These are phyloP conservation scores for Telmatochromis sp. DNA, from an alignment of 2,113 vertebrate species.

Conservation along the genomic window DNA sequence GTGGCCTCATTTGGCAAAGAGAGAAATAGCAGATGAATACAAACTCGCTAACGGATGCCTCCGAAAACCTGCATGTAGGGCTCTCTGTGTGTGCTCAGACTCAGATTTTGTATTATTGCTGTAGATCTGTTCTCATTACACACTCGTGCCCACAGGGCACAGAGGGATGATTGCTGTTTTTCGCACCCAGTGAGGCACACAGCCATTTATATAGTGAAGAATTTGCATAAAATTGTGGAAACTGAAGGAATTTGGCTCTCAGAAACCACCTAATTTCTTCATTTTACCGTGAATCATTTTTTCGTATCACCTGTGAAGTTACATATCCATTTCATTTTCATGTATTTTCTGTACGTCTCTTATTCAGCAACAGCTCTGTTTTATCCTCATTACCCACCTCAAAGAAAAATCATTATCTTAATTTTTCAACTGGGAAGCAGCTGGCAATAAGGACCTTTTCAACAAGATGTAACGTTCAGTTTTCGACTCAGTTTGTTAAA, in stretches of 20 bases:
- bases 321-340: not conserved
- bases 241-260: not conserved
- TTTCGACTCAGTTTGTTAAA: not conserved
- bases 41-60: not conserved
- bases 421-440: not conserved
- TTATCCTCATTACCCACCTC: not conserved
- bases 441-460: not conserved
- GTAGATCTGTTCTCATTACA: constrained; percentile 59
- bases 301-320: not conserved
- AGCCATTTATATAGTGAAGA: constrained; percentile 23
- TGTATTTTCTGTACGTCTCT: not conserved
- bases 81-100: not conserved
- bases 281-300: not conserved
- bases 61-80: not conserved
- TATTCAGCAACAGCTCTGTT: not conserved
- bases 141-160: constrained; percentile 35
- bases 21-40: constrained; percentile 6
- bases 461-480: not conserved
- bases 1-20: constrained; percentile 39
- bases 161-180: constrained; percentile 47
- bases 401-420: not conserved
- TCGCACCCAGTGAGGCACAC: constrained; percentile 17
- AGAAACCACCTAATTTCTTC: not conserved
- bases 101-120: constrained; percentile 39
- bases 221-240: constrained; percentile 41